phyloP scores from a whole-genome alignment of 2,113 vertebrate genomes.

The Catharus fuscescens region DNA sequence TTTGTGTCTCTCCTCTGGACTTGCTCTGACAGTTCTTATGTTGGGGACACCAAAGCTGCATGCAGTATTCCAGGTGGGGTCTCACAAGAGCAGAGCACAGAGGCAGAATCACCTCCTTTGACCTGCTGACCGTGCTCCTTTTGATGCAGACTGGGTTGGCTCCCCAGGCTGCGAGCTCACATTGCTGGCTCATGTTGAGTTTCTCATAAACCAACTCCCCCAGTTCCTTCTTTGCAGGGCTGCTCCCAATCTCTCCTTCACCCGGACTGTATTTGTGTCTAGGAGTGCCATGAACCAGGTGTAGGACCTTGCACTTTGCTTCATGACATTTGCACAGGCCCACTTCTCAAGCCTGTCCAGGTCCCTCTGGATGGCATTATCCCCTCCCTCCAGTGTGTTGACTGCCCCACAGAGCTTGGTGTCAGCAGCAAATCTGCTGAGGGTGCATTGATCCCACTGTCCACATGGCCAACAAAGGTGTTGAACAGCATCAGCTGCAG shows the following conservation, averaged over 20 bases:
- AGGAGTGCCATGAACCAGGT: accelerated
- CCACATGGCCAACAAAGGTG: accelerated
- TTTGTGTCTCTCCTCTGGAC: neutral
- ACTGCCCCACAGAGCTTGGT: neutral
- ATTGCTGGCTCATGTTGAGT: neutral
- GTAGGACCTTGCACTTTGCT: neutral
- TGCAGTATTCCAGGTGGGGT: too few species aligned
- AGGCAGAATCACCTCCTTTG: neutral
- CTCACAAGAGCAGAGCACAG: neutral
- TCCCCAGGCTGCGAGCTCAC: accelerated
- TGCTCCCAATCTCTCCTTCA: neutral
- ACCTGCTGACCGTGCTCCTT: neutral
- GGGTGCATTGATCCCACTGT: neutral
- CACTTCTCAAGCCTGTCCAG: neutral
- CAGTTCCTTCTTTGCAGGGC: neutral
- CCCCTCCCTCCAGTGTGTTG: neutral
- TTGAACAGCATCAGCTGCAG: neutral
- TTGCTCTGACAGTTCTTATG: neutral
- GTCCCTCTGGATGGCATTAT: neutral
- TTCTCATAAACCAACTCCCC: neutral
- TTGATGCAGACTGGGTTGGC: neutral
- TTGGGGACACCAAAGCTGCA: neutral
- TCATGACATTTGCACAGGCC: neutral
- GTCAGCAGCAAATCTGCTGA: neutral
- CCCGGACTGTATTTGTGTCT: too few species aligned